Evolutionary conservation across 1,140 invertebrate species (phyloP).

Genomic region (Lethocerus indicus): DNA sequence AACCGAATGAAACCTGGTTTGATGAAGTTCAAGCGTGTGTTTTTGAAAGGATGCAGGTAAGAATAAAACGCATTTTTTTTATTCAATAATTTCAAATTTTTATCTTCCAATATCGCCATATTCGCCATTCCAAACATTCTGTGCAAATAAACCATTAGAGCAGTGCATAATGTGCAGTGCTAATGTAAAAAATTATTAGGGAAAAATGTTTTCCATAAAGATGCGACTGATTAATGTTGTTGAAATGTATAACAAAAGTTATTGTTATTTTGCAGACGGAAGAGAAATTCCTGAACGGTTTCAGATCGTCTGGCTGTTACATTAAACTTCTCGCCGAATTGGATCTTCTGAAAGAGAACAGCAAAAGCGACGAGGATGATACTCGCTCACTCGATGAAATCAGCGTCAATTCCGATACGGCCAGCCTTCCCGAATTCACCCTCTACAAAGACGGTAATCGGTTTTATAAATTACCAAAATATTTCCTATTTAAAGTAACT

Average conservation of each 20-base stretch:
- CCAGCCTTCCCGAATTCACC: constrained; percentile 14
- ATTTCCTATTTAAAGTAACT: too few relatives aligned
- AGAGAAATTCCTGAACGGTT: constrained; percentile 49
- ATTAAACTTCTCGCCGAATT: constrained; percentile 57
- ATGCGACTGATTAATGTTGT: too few relatives aligned
- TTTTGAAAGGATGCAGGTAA: constrained; percentile 44
- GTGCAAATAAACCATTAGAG: too few relatives aligned
- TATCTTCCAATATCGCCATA: too few relatives aligned
- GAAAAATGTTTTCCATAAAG: too few relatives aligned
- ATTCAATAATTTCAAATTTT: not conserved
- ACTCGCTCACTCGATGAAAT: constrained; percentile 18
- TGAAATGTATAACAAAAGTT: too few relatives aligned
- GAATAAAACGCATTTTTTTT: too few relatives aligned
- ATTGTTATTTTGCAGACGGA: constrained; percentile 26
- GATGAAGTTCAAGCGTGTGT: constrained; percentile 62
- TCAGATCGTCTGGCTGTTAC: constrained; percentile 49
- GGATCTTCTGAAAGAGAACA: constrained; percentile 42
- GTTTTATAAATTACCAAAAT: too few relatives aligned
- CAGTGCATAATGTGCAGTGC: too few relatives aligned
- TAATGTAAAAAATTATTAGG: too few relatives aligned
- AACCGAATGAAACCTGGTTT: constrained; percentile 57
- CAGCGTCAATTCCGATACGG: constrained; percentile 17
- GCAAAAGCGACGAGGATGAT: constrained; percentile 33
- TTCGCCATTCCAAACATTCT: too few relatives aligned
- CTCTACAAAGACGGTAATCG: too few relatives aligned